A percentile compares a stretch with the other conserved stretches of the same genome.
Evolutionary conservation across 2,113 vertebrate genomes (phyloP).

Genomic region (Eulemur macaco): DNA sequence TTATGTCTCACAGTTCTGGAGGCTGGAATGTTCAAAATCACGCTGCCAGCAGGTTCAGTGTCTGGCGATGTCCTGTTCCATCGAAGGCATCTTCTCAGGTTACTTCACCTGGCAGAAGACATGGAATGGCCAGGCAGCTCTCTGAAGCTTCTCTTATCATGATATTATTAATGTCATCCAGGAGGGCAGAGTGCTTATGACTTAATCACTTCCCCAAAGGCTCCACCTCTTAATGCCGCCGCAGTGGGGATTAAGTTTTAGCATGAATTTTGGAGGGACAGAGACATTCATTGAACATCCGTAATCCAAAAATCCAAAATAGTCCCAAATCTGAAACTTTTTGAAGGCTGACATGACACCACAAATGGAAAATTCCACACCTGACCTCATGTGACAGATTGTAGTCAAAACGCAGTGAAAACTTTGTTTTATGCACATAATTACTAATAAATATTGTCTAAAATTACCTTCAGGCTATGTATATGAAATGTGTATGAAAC

Average conservation of each 20-base stretch:
- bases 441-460: background rate
- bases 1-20: background rate
- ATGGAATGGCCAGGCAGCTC: background rate
- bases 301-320: background rate
- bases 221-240: background rate
- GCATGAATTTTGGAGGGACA: background rate
- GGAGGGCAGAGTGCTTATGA: too few species aligned
- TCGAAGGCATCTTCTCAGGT: background rate
- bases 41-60: background rate
- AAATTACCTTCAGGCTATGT: background rate
- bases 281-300: background rate
- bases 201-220: background rate
- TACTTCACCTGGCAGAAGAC: background rate
- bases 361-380: background rate
- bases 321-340: background rate
- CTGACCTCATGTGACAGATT: background rate
- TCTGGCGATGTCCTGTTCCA: background rate
- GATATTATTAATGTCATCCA: background rate
- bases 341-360: background rate
- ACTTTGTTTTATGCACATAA: background rate
- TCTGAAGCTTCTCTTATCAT: background rate
- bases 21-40: background rate
- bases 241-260: background rate
- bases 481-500: background rate
- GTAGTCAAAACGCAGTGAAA: background rate